Evolutionary conservation across 1,140 invertebrate species (phyloP).

Genomic region (Meloidogyne floridensis): DNA sequence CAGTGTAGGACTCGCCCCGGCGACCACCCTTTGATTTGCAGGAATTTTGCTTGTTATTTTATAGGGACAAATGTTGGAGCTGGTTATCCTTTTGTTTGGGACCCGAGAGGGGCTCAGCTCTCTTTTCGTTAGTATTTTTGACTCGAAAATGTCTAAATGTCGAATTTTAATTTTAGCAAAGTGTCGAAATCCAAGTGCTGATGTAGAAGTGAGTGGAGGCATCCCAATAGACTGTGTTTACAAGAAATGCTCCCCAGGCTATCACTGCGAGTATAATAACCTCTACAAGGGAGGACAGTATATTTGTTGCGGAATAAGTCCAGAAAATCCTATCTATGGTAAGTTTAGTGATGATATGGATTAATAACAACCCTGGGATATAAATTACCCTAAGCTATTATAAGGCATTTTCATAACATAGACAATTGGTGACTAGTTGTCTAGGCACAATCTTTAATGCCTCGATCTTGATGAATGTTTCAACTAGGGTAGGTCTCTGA

Average conservation of each 20-base stretch:
- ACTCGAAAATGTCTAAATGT: background rate
- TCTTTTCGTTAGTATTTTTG: background rate
- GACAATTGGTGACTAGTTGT: too few species aligned
- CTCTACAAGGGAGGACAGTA: slow-evolving; percentile 50
- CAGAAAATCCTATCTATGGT: slow-evolving; percentile 35
- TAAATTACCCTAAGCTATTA: too few species aligned
- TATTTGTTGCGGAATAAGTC: slow-evolving; percentile 46
- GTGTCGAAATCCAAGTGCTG: slow-evolving; percentile 45
- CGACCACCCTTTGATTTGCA: slow-evolving; percentile 36
- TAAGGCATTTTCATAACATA: too few species aligned
- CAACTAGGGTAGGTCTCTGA: too few species aligned
- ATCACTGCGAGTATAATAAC: slow-evolving; percentile 52
- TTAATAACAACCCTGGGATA: too few species aligned
- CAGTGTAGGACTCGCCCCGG: slow-evolving; percentile 36
- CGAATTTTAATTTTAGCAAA: slow-evolving; percentile 35
- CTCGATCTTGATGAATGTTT: too few species aligned
- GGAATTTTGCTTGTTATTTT: slow-evolving; percentile 38
- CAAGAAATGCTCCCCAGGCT: slow-evolving; percentile 43
- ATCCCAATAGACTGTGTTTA: slow-evolving; percentile 53
- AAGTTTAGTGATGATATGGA: background rate
- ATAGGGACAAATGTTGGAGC: background rate
- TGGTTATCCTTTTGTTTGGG: background rate
- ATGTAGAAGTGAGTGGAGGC: slow-evolving; percentile 35
- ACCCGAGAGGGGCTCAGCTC: background rate
- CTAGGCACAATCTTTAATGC: too few species aligned